Base-by-base conservation (phyloP, 1,140 invertebrate species). In the Drosophila kurseongensis region DNA sequence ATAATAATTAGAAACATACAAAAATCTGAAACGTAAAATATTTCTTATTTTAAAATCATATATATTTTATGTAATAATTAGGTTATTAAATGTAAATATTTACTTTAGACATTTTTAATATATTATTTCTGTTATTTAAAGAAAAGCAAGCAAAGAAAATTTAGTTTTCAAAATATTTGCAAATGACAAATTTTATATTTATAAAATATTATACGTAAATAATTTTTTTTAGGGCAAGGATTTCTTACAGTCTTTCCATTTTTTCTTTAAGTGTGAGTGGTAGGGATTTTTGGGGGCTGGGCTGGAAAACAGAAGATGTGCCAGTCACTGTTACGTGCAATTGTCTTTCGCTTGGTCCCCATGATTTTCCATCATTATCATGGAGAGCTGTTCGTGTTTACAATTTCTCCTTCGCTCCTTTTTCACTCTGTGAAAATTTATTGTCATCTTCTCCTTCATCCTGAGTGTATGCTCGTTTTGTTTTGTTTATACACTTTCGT, bases 301-400 rank as follows among this genome's bases (percentile, higher is more conserved):
- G 16, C 1, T 35, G 52, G 12, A 13, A 44, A 32, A 16, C 23
- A 16, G 44, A 44, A 29, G 36, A 35, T 29, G 14, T 41, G 68
- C 71, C 72, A 75, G 71, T 75, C 71, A 75, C 72, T 80, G 76
- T 78, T 79, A 88, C 82, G 82, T 88, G 82, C 82, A 89, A 88
- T 86, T 86, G 82, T 86, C 56, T 88, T 67, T 38, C 42, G 47
- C 47, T 36, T 76, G 65, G 75, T 80, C 83, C 84, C 68, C 68
- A 88, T 88, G 83, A 89, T 89, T 88, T 83, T 79, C 83, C 84
- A 88, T 88, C 83, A 88, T 88, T 88, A 88, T 89, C 84, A 89
- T 89, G 74, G 83, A 65, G 75, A 41, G 61, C 73, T 60, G 68
- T 68, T 86, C 75, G 78, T 86, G 82, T 86, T 86, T 86, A 86